These are phyloP conservation scores for Glomeris marginata DNA, from an alignment of 2,888 invertebrate genomes.

Conservation along the genomic window DNA sequence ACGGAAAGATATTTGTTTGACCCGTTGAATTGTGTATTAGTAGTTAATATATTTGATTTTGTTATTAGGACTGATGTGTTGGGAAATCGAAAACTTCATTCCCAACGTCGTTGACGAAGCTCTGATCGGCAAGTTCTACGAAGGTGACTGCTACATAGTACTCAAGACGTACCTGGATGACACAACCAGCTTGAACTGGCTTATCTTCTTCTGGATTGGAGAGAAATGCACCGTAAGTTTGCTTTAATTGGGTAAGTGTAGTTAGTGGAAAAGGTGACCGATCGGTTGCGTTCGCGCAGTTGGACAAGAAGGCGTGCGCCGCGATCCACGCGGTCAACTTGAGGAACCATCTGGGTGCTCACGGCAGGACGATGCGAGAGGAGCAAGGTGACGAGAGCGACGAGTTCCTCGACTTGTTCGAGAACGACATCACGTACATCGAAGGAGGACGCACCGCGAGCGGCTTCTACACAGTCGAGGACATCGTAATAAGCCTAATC, in stretches of 20 bases:
- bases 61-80: slow-evolving; percentile 56
- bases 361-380: slow-evolving; percentile 83
- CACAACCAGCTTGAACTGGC: slow-evolving; percentile 68
- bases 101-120: slow-evolving; percentile 72
- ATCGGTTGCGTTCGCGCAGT: slow-evolving; percentile 33
- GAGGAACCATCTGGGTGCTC: slow-evolving; percentile 85
- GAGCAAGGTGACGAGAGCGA: slow-evolving; percentile 95
- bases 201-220: slow-evolving; percentile 99
- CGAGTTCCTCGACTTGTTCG: slow-evolving; percentile 85
- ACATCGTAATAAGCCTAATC: too few relatives aligned
- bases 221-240: slow-evolving; percentile 68
- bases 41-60: neutral
- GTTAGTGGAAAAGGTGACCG: too few relatives aligned
- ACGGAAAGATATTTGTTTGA: neutral
- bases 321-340: slow-evolving; percentile 99
- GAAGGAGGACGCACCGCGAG: slow-evolving; percentile 95
- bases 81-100: slow-evolving; percentile 99
- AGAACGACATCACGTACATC: slow-evolving; percentile 79
- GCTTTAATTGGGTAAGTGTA: too few relatives aligned
- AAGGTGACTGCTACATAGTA: slow-evolving; percentile 97
- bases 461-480: slow-evolving; percentile 94
- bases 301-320: slow-evolving; percentile 89
- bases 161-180: slow-evolving; percentile 75
- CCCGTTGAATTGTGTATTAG: neutral
- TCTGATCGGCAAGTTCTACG: slow-evolving; percentile 94